Evolutionary conservation across 2,797 vertebrate genomes (phyloP).

Genomic region (Ataeniobius toweri): DNA sequence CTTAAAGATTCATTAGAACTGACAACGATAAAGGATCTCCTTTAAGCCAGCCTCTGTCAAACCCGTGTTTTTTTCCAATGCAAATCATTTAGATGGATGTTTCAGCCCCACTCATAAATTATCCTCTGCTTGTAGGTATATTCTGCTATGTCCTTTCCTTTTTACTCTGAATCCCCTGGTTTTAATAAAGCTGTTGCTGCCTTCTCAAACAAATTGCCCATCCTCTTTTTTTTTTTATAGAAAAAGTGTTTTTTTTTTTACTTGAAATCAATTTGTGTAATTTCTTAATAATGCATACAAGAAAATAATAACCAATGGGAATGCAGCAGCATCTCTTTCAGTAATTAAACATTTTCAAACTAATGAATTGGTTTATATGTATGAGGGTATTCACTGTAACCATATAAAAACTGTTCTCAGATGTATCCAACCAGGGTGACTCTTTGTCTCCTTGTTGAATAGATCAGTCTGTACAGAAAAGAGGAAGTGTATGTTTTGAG

Average conservation of each 20-base stretch:
- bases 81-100: slow-evolving; percentile 53
- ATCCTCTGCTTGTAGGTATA: slow-evolving; percentile 26
- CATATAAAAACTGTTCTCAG: slow-evolving; percentile 5
- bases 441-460: slow-evolving; percentile 22
- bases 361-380: slow-evolving; percentile 8
- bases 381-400: neutral
- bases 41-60: slow-evolving; percentile 51
- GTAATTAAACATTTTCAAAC: slow-evolving; percentile 15
- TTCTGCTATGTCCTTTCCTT: slow-evolving; percentile 10
- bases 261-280: neutral
- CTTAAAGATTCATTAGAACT: slow-evolving; percentile 62
- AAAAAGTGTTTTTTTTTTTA: neutral
- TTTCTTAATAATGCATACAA: neutral
- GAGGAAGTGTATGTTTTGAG: no score
- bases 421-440: slow-evolving; percentile 13
- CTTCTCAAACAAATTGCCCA: slow-evolving; percentile 22
- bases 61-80: slow-evolving; percentile 24
- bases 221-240: neutral
- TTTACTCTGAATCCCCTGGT: slow-evolving; percentile 30
- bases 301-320: neutral
- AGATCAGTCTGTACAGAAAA: slow-evolving; percentile 27
- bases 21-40: slow-evolving; percentile 61
- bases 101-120: slow-evolving; percentile 38
- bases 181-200: slow-evolving; percentile 33
- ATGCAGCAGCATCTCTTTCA: slow-evolving; percentile 8